phyloP scores from a whole-genome alignment of 2,888 invertebrate species.

The Conops quadrifasciatus region DNA sequence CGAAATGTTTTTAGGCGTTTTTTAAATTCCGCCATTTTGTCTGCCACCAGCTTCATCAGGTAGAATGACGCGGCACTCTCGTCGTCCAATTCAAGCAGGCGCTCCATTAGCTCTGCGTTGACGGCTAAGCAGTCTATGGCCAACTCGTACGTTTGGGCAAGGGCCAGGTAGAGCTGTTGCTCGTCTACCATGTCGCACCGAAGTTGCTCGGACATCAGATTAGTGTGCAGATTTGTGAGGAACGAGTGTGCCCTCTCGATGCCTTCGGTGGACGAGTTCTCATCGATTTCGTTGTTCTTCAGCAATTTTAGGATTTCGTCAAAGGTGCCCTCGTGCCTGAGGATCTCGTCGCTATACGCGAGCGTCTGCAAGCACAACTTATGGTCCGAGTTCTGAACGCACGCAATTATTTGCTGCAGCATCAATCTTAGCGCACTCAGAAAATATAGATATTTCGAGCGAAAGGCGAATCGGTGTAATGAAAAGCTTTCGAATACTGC shows the following conservation, averaged over 20 bases:
- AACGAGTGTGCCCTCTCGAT: constrained; percentile 86
- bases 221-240: constrained; percentile 83
- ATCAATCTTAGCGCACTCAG: constrained; percentile 80
- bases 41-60: constrained; percentile 79
- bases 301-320: constrained; percentile 89
- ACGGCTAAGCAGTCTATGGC: constrained; percentile 77
- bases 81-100: constrained; percentile 69
- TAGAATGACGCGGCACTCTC: constrained; percentile 74
- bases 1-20: constrained; percentile 83
- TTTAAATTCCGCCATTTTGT: constrained; percentile 76
- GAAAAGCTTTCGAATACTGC: constrained; percentile 82
- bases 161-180: constrained; percentile 69
- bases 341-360: constrained; percentile 85
- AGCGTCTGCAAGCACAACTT: constrained; percentile 87
- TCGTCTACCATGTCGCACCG: constrained; percentile 71
- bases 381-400: constrained; percentile 81
- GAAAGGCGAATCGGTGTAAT: constrained; percentile 88
- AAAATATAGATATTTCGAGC: constrained; percentile 78
- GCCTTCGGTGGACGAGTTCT: constrained; percentile 87
- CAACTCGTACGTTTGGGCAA: constrained; percentile 69
- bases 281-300: constrained; percentile 91
- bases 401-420: constrained; percentile 74
- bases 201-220: constrained; percentile 77
- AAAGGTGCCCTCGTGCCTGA: constrained; percentile 86
- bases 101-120: constrained; percentile 72